Evolutionary conservation across 2,113 vertebrate genomes (phyloP).

Genomic region (cattle (Bos taurus)): ARS-UCD2.0 NC_037332.1:51395501-51396000

Average conservation of each 20-base stretch:
- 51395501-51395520: background rate
- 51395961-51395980: background rate
- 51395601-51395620: background rate
- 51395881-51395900: background rate
- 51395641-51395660: background rate
- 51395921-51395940: background rate
- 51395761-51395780: background rate
- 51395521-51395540: background rate
- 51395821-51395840: background rate
- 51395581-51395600: background rate
- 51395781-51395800: background rate
- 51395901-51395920: background rate
- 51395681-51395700: background rate
- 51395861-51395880: fast-evolving
- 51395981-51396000: background rate
- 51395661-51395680: background rate
- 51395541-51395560: background rate
- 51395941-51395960: background rate
- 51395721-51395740: background rate
- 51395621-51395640: background rate
- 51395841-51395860: background rate
- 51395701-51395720: background rate
- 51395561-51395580: background rate
- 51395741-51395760: background rate
- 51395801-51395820: background rate